phyloP scores from a whole-genome alignment of 1,140 invertebrate species.

The Lepeophtheirus salmonis region DNA sequence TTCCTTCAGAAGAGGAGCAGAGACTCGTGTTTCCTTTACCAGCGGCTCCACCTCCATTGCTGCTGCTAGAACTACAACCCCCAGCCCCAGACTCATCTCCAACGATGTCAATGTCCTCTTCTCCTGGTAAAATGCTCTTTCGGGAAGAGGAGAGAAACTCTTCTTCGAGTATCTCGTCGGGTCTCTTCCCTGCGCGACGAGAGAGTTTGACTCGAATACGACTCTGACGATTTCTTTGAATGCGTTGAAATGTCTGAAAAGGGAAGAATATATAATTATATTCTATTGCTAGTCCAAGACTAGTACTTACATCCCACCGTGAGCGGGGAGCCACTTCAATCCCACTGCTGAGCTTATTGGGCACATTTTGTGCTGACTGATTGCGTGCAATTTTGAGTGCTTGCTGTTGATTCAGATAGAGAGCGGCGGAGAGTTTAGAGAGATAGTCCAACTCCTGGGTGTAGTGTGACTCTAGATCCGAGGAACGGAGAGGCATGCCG shows the following conservation, averaged over 20 bases:
- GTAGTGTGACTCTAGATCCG: neutral
- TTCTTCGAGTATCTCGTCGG: slow-evolving; percentile 8
- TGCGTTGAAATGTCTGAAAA: slow-evolving; percentile 9
- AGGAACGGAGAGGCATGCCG: neutral
- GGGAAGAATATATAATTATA: neutral
- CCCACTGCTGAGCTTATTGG: neutral
- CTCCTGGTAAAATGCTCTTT: neutral
- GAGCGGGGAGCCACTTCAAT: neutral
- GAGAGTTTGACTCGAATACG: slow-evolving; percentile 7
- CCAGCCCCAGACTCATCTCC: neutral
- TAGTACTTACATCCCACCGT: neutral
- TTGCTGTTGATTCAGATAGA: neutral
- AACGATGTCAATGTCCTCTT: slow-evolving; percentile 9
- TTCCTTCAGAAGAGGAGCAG: neutral
- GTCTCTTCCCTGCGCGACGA: neutral
- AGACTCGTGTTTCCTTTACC: no score
- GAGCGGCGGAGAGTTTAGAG: neutral
- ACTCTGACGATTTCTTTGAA: slow-evolving; percentile 13
- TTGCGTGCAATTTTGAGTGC: neutral
- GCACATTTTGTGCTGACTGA: neutral
- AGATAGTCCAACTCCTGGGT: neutral
- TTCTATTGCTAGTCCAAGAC: neutral
- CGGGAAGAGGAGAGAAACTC: neutral
- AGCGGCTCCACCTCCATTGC: neutral
- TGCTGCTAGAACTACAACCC: neutral